Base-by-base conservation (phyloP, 2,113 vertebrate genomes). In the Sisor rabdophorus region DNA sequence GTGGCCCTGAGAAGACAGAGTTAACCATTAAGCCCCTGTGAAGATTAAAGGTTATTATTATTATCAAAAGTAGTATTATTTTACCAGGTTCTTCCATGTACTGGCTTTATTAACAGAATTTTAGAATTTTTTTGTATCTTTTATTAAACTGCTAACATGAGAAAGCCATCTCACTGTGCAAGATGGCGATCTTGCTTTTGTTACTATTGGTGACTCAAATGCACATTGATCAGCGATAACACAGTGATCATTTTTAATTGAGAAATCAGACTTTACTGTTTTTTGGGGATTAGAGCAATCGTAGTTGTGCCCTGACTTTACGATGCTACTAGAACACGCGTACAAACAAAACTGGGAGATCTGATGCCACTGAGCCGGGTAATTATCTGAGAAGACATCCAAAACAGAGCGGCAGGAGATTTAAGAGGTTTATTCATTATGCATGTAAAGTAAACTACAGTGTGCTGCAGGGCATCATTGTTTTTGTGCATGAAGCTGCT, bases 341-440 rank as follows among this genome's bases (percentile, higher is more conserved):
- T 52, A 44, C 28, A 60, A 7, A 60, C 22, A n/a, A 61, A 44
- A 44, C 40, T 44, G 9, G 40, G 40, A 44, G 53, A 65, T 56
- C 22, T 26, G 20, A 15, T 56, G 48, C 36, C 59, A 54, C 20
- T 26, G 60, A 64, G 50, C n/a, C 20, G 2, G 50, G 30, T 40
- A 22, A 53, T 65, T 64, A 75, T 28, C 20, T 67, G 15, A 32
- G 26, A 55, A 40, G 55, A 36, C 48, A 19, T 15, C 24, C 11
- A 53, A 53, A 13, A 32, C 12, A 47, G 61, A 22, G 19, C 53
- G 50, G 50, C n/a, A 30, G 79, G 64, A 52, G 40, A 44, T 44
- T n/a, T 44, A 9, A 44, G 59, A 28, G 52, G 15, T 77, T 15
- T 44, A 30, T 73, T 65, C 61, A 40, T 73, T 73, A 73, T 71